Conservation (phyloP, 1,140 invertebrate genomes). For the Conus ventricosus region DNA sequence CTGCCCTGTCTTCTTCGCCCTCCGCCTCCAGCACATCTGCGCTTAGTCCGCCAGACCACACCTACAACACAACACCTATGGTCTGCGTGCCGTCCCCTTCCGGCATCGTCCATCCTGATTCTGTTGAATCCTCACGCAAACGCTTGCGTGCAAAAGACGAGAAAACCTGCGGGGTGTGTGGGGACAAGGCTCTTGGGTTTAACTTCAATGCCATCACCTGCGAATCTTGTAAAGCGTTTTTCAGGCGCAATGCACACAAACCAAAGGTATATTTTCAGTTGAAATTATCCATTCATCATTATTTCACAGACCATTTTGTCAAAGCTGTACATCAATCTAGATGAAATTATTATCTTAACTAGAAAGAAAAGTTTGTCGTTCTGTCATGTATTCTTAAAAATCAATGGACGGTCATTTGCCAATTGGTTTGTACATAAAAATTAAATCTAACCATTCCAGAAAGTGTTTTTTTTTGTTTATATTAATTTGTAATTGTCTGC, state of each 20-base stretch:
- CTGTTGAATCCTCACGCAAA: background rate
- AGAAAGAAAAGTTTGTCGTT: too few relatives aligned
- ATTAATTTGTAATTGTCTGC: too few relatives aligned
- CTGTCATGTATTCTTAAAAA: too few relatives aligned
- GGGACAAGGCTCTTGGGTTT: constrained; percentile 92
- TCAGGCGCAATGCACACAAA: constrained; percentile 93
- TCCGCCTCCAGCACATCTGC: background rate
- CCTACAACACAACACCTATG: constrained; percentile 1
- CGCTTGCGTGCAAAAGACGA: constrained; percentile 55
- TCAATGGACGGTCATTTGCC: too few relatives aligned
- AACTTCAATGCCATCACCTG: constrained; percentile 98
- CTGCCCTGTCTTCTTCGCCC: constrained; percentile 1
- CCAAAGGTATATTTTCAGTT: constrained; percentile 81
- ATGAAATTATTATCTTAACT: too few relatives aligned
- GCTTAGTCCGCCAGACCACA: background rate
- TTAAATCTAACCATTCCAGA: too few relatives aligned
- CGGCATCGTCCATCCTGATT: background rate
- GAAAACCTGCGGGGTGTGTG: constrained; percentile 81
- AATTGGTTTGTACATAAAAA: too few relatives aligned
- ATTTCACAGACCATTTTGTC: too few relatives aligned
- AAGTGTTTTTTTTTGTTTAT: too few relatives aligned
- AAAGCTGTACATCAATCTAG: too few relatives aligned
- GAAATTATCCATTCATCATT: background rate
- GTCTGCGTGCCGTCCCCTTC: background rate
- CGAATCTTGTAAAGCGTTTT: constrained; percentile 98